Evolutionary conservation across 2,113 vertebrate species (phyloP), one percentile per base, ranked within the genome.

Genomic region (Lethenteron camtschaticum): DNA sequence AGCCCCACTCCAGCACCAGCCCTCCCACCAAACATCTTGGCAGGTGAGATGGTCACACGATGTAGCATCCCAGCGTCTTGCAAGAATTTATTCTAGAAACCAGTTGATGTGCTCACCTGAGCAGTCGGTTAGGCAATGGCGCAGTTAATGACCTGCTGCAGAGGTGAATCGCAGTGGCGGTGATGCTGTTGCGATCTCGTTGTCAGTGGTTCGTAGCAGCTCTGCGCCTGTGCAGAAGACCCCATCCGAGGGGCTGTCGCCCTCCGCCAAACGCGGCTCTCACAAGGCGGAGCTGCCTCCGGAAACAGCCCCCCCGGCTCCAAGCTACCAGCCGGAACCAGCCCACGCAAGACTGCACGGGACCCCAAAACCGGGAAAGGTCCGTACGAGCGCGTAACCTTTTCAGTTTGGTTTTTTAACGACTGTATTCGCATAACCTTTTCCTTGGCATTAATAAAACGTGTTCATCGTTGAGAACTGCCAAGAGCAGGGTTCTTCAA

Each of bases 341-440:
- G 95, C 81, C 95, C 95, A 74, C 96, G 96, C 80, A 89, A 92
- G 76, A 89, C 95, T 1, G 83, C 85, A 71, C 85, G 95, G 71
- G 92, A 99, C 78, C 95, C 95, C 74, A 99, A 96, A 79, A 99
- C 95, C 55, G 95, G 95, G 72, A 88, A 89, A 91, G 94, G 94
- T 97, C 82, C 57, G 71, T 70, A 41, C 41, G 41, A 41, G 41
- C 41, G 6, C 5, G 41, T 41, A 41, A 7, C 41, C 41, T 41
- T 41, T 41, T 41, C n/a, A 55, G 7, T 55, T 41, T 11, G n/a
- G 2, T 10, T 56, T n/a, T 57, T 16, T 13, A 24, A 12, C 63
- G 12, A 55, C 9, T 8, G 2, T 70, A 14, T 69, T 12, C 58
- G 56, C 55, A 9, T 41, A 41, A 41, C 6, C 5, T 41, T 41